These are phyloP conservation scores for Chrysopilus asiliformis DNA, from an alignment of 2,888 invertebrate species.

Conservation along the genomic window DNA sequence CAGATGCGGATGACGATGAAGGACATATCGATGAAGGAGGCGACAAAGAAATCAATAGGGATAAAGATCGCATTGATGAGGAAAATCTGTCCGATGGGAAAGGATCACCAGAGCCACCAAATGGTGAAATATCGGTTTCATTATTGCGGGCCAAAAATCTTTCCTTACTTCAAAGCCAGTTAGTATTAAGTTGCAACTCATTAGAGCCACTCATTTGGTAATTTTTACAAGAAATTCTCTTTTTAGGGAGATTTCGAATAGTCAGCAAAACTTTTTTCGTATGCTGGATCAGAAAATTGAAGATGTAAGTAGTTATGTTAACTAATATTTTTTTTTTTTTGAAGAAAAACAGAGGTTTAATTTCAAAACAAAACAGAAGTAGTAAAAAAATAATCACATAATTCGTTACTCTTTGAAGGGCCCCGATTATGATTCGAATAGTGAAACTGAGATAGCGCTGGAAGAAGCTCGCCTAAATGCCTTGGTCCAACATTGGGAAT, in stretches of 20 bases:
- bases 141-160: conserved; percentile 38
- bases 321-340: conserved; percentile 2
- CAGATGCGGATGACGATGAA: conserved; percentile 36
- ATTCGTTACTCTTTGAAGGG: conserved; percentile 49
- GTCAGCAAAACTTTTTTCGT: conserved; percentile 85
- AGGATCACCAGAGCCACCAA: conserved; percentile 27
- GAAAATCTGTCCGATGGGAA: conserved; percentile 29
- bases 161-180: conserved; percentile 43
- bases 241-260: conserved; percentile 74
- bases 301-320: conserved; percentile 45
- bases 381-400: conserved; percentile 2
- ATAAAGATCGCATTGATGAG: conserved; percentile 27
- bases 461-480: conserved; percentile 53
- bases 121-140: conserved; percentile 35
- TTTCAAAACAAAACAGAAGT: not conserved
- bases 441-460: conserved; percentile 57
- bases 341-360: conserved; percentile 1
- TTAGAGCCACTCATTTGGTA: too few relatives aligned
- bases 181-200: conserved; percentile 22
- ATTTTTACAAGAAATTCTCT: conserved; percentile 6
- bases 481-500: conserved; percentile 63
- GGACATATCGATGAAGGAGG: conserved; percentile 28
- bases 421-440: conserved; percentile 65
- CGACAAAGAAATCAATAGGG: conserved; percentile 27
- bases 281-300: conserved; percentile 88